Percentiles rank a stretch among this genome's conserved stretches.
Conservation (phyloP, 2,113 vertebrate genomes). For the Oceanodroma tethys region DNA sequence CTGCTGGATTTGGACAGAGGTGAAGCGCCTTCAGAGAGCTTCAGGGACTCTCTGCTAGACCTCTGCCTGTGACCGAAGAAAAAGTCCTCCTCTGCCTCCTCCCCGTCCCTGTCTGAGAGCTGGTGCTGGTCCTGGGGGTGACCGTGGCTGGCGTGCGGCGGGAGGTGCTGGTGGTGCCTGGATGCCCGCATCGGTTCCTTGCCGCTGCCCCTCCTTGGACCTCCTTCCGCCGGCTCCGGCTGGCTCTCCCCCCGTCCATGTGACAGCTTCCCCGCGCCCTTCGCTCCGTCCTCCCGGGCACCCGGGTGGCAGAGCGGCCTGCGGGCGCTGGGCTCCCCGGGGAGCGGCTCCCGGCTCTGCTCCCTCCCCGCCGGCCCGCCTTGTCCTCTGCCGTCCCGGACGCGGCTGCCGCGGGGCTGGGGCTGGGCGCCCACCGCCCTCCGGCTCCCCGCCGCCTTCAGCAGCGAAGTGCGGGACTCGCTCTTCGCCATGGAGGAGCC, state of each 20-base stretch:
- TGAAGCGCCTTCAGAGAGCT: constrained; percentile 44
- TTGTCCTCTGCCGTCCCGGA: constrained; percentile 47
- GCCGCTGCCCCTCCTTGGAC: constrained; percentile 28
- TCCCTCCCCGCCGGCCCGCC: constrained; percentile 29
- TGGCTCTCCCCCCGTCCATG: constrained; percentile 40
- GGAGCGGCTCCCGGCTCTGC: constrained; percentile 47
- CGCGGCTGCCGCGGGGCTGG: constrained; percentile 25
- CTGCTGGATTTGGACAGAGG: constrained; percentile 67
- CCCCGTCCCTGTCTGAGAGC: constrained; percentile 45
- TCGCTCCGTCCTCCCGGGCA: constrained; percentile 68
- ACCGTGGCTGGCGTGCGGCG: constrained; percentile 44
- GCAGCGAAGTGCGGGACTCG: constrained; percentile 87
- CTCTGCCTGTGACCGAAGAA: constrained; percentile 19
- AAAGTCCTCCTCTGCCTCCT: constrained; percentile 59
- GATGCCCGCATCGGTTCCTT: constrained; percentile 30
- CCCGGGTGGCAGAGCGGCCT: constrained; percentile 89
- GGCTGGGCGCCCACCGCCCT: not conserved
- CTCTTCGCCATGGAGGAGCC: constrained; percentile 85
- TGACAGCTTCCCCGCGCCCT: constrained; percentile 55
- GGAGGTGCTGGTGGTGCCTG: constrained; percentile 12
- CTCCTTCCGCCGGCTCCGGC: constrained; percentile 43
- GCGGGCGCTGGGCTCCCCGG: constrained; percentile 83
- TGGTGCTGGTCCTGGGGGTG: constrained; percentile 55
- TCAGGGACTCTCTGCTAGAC: constrained; percentile 54
- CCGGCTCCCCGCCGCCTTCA: constrained; percentile 66